Base-by-base conservation (phyloP, 2,113 vertebrate species). In the Myocastor coypus region DNA sequence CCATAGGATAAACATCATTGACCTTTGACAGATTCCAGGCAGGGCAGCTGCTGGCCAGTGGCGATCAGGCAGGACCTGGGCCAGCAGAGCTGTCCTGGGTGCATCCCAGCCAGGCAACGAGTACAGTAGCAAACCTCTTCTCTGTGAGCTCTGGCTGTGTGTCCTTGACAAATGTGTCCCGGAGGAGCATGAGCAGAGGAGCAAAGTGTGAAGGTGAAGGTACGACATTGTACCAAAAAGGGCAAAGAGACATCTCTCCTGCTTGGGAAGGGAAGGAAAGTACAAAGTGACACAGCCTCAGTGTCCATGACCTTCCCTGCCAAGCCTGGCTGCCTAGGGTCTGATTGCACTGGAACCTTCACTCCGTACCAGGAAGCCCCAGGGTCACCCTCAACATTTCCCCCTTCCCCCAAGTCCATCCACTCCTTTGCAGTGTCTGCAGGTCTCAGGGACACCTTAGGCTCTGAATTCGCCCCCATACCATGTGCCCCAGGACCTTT, bases 61-160 rank as follows among this genome's bases (percentile, higher is more conserved):
- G 71, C 37, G 11, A n/a, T 40, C 94, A 61, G 14, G n/a, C 30
- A 0, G 34, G 9, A 5, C 10, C 68, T 37, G 22, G 50, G 75
- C 42, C 0, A 85, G 55, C 28, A 32, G 89, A 2, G 16, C 1
- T 0, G 2, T 9, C 16, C 12, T 13, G 16, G 22, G 50, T 42
- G 3, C 71, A 40, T 73, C 20, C 71, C 5, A 6, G 71, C 71
- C 71, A 73, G 71, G 71, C 71, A 12, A 42, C 71, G 26, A 73
- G 71, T 20, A 73, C 71, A 42, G 37, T 12, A 42, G 57, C 20
- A 28, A 26, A 3, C 19, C 30, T 73, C 37, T 20, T 34, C 57
- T 8, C 30, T 3, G 46, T n/a, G 34, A 34, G 52, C n/a, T 7
- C 24, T 46, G 7, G 1, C 59, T 55, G 37, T 61, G 92, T 80